Base-by-base conservation (phyloP, 2,888 invertebrate species). In the Hyposoter didymator region DNA sequence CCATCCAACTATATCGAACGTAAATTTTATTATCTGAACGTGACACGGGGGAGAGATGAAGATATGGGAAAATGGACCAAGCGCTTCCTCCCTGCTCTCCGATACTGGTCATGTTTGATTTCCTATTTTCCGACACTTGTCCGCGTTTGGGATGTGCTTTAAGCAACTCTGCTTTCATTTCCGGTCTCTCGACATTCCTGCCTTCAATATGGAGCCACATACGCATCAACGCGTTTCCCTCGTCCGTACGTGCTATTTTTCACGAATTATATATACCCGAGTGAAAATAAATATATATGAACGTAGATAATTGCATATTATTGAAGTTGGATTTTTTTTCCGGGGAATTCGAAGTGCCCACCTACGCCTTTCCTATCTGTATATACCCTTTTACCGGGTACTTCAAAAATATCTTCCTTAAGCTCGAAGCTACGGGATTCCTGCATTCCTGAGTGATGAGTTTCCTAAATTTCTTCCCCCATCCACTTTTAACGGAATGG, bases 111-210 rank as follows among this genome's bases (percentile, higher is more conserved):
- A 59, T 59, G 59, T 59, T 66, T 49, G 12, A 52, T 32, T 72
- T 76, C 45, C 49, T 49, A 39, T 66, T 64, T 35, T 35, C 43
- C 22, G 49, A n/a, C 76, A 35, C 47, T 14, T 62, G 66, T 73
- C 14, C 64, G 35, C 49, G 22, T 64, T 76, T 76, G 49, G 35
- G 66, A 43, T 45, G 7, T 8, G 28, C 59, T 78, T 43, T 69
- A 39, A 67, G 52, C 67, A 55, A 43, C 28, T 32, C 39, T 22
- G 67, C 52, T 67, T 78, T 55, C 78, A 78, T 78, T 78, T 69
- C 78, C 78, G 78, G 67, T 55, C 69, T 39, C n/a, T 59, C 67
- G 55, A 52, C 52, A 52, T 28, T 52, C 22, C 35, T 52, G 19
- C 64, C 17, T 19, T 6, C 52, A 17, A n/a, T 17, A 35, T 22